Evolutionary conservation across 2,888 invertebrate species (phyloP).

Genomic region (Latheticus oryzae): DNA sequence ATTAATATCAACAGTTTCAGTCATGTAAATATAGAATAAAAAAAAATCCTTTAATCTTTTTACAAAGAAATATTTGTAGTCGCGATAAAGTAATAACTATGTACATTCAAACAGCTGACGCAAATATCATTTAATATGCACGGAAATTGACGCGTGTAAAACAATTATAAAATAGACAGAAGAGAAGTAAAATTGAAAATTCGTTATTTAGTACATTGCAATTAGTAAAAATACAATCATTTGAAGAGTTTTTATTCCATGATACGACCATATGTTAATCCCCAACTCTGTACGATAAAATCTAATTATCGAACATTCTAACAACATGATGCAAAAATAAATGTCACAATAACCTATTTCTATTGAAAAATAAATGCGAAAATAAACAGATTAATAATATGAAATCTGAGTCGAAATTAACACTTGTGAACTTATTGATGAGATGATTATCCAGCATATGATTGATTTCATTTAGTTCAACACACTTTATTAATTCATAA

Average conservation of each 20-base stretch:
- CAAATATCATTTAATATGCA: constrained; percentile 42
- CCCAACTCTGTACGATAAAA: constrained; percentile 29
- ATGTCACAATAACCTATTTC: not conserved
- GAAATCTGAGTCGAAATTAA: constrained; percentile 24
- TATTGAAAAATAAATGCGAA: constrained; percentile 3
- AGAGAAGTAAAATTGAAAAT: constrained; percentile 5
- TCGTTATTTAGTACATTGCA: constrained; percentile 6
- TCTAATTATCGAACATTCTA: constrained; percentile 32
- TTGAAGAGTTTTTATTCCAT: constrained; percentile 6
- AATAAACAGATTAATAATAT: constrained; percentile 5
- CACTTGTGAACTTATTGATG: constrained; percentile 25
- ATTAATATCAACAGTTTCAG: constrained; percentile 7
- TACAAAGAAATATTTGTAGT: constrained; percentile 41
- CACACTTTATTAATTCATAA: constrained; percentile 18
- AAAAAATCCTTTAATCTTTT: too few species aligned
- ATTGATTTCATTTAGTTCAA: constrained; percentile 20
- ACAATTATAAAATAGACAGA: constrained; percentile 36
- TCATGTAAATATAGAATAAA: too few species aligned
- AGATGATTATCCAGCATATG: constrained; percentile 12
- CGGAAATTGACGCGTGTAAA: constrained; percentile 41
- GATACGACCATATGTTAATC: constrained; percentile 27
- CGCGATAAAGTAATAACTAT: constrained; percentile 31
- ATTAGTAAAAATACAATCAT: constrained; percentile 8
- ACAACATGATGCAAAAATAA: constrained; percentile 1
- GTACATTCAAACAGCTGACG: constrained; percentile 41